These are phyloP conservation scores for Argyresthia goedartella DNA, from an alignment of 2,888 invertebrate species.

Conservation along the genomic window DNA sequence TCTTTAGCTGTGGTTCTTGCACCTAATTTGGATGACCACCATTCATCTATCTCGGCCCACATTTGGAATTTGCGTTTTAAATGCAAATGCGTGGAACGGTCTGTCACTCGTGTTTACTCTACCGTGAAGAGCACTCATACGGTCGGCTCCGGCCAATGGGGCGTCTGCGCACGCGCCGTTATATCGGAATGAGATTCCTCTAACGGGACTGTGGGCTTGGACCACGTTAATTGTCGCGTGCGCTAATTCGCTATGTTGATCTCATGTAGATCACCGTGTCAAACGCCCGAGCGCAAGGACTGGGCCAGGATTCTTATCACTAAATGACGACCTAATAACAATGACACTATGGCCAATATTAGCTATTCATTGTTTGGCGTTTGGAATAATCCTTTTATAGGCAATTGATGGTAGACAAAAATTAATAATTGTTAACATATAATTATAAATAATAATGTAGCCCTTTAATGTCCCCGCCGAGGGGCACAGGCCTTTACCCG, in stretches of 20 bases:
- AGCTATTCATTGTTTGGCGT: too few relatives aligned
- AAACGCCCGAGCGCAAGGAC: background rate
- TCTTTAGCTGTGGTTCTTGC: too few relatives aligned
- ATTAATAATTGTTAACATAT: too few relatives aligned
- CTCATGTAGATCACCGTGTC: constrained; percentile 2
- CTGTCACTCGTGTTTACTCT: constrained; percentile 13
- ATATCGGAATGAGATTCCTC: constrained; percentile 36
- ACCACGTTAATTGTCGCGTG: constrained; percentile 9
- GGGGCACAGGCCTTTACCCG: too few relatives aligned
- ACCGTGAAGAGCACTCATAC: constrained; percentile 8
- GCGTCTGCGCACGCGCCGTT: constrained; percentile 23
- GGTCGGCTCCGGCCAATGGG: constrained; percentile 19
- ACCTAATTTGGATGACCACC: too few relatives aligned
- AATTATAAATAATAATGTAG: too few relatives aligned
- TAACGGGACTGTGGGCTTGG: constrained; percentile 33
- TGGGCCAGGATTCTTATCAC: too few relatives aligned
- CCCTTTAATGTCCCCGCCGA: too few relatives aligned
- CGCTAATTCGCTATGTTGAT: constrained; percentile 11
- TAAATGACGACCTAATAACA: too few relatives aligned
- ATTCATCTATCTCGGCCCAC: background rate
- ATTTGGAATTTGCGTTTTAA: constrained; percentile 1
- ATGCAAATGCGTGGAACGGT: background rate
- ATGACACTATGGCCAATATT: too few relatives aligned
- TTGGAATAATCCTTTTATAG: too few relatives aligned
- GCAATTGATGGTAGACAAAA: too few relatives aligned